Percentiles rank a stretch among this genome's conserved stretches.
phyloP scores from a whole-genome alignment of 1,140 invertebrate species.

The Physella acuta region DNA sequence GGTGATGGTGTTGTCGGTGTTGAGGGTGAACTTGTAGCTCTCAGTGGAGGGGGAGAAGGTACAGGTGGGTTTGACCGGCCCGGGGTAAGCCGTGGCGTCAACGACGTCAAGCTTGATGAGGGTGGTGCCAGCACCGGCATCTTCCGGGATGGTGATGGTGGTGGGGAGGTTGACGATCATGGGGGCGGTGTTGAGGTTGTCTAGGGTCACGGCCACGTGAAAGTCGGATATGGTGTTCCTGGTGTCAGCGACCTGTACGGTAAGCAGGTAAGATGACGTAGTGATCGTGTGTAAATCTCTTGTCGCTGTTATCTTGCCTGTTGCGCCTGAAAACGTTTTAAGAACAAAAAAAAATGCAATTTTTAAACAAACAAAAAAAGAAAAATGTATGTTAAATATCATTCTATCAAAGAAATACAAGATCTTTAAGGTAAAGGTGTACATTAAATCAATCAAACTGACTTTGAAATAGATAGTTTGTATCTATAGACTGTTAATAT shows the following conservation, averaged over 20 bases:
- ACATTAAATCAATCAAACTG: no score
- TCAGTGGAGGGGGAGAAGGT: background rate
- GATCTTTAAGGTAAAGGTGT: no score
- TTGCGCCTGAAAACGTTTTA: no score
- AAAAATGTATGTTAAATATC: no score
- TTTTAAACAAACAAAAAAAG: no score
- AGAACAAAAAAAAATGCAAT: no score
- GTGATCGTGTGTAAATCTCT: background rate
- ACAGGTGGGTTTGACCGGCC: background rate
- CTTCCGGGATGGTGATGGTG: background rate
- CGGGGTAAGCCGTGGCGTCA: background rate
- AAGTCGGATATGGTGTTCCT: conserved; percentile 11
- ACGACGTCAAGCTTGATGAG: background rate
- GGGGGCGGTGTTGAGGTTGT: background rate
- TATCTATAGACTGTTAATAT: no score
- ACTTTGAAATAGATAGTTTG: no score
- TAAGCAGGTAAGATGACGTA: background rate
- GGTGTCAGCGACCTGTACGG: background rate
- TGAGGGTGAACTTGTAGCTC: background rate
- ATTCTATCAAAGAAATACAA: no score
- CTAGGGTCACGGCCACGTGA: conserved; percentile 3
- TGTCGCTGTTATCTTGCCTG: background rate
- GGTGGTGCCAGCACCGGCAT: background rate
- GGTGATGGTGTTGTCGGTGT: background rate
- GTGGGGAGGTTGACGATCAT: background rate